phyloP scores from a whole-genome alignment of 2,888 invertebrate genomes.

The Drosophila borealis region DNA sequence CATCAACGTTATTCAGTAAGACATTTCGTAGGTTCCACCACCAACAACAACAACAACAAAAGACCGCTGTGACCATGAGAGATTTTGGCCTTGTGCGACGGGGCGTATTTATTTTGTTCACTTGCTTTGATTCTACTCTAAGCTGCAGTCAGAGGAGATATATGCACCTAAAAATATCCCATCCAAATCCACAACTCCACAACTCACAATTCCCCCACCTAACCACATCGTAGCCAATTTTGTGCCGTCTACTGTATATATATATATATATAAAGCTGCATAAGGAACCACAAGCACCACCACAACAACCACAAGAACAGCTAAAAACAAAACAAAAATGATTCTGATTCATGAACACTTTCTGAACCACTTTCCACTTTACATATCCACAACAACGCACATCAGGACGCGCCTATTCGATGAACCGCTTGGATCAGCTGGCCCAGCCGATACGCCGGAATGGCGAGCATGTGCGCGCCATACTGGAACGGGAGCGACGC shows the following conservation, averaged over 20 bases:
- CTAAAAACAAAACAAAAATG: slow-evolving; percentile 9
- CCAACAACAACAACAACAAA: not conserved
- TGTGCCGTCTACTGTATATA: slow-evolving; percentile 55
- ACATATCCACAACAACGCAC: slow-evolving; percentile 50
- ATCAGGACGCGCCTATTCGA: slow-evolving; percentile 95
- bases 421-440: slow-evolving; percentile 96
- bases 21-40: slow-evolving; percentile 12
- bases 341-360: slow-evolving; percentile 68
- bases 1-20: slow-evolving; percentile 13
- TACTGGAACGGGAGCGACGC: slow-evolving; percentile 84
- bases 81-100: slow-evolving; percentile 16
- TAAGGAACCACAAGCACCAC: slow-evolving; percentile 58
- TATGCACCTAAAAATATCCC: not conserved
- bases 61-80: slow-evolving; percentile 20
- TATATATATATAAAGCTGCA: slow-evolving; percentile 42
- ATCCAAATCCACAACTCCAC: slow-evolving; percentile 13
- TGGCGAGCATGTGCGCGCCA: slow-evolving; percentile 85
- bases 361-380: slow-evolving; percentile 68
- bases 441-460: slow-evolving; percentile 89
- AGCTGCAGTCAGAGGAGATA: slow-evolving; percentile 5
- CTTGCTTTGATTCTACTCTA: slow-evolving; percentile 26
- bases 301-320: slow-evolving; percentile 31
- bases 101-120: slow-evolving; percentile 22
- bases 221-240: slow-evolving; percentile 42
- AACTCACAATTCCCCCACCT: slow-evolving; percentile 20